Conservation (phyloP, 2,888 invertebrate species). For the Aquatica leii region DNA sequence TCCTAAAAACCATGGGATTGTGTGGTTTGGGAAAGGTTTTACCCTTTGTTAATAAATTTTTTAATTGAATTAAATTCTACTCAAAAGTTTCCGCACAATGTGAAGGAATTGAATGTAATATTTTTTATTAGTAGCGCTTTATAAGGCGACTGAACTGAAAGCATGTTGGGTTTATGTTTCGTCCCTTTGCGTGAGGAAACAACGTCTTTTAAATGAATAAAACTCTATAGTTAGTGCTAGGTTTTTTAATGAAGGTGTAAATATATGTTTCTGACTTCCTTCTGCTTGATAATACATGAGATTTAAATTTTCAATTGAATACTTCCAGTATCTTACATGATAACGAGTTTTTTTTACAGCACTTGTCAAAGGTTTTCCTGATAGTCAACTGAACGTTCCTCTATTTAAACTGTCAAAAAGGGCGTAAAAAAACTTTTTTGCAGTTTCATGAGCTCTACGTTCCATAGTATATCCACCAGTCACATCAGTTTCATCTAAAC, state of each 20-base stretch:
- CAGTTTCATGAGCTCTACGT: not conserved
- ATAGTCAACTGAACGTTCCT: not conserved
- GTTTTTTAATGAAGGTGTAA: conserved; percentile 6
- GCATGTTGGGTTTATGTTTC: too few species aligned
- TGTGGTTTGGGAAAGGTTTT: not conserved
- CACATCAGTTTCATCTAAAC: conserved; percentile 8
- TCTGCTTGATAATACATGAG: not conserved
- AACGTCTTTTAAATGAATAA: not conserved
- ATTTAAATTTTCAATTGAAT: not conserved
- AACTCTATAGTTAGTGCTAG: not conserved
- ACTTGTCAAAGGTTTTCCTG: not conserved
- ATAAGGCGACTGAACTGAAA: too few species aligned
- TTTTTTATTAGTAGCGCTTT: too few species aligned
- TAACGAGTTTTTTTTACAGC: not conserved
- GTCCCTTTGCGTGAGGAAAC: not conserved
- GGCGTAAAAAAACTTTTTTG: not conserved
- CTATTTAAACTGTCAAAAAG: conserved; percentile 12
- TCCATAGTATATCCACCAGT: not conserved
- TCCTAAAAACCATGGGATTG: not conserved
- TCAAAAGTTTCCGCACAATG: conserved; percentile 12
- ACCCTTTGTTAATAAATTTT: too few species aligned
- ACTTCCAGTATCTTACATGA: not conserved
- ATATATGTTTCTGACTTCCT: not conserved
- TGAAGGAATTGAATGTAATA: conserved; percentile 7
- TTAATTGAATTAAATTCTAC: not conserved